Conservation (phyloP, 2,888 invertebrate genomes). For the Chrysodeixis includens region DNA sequence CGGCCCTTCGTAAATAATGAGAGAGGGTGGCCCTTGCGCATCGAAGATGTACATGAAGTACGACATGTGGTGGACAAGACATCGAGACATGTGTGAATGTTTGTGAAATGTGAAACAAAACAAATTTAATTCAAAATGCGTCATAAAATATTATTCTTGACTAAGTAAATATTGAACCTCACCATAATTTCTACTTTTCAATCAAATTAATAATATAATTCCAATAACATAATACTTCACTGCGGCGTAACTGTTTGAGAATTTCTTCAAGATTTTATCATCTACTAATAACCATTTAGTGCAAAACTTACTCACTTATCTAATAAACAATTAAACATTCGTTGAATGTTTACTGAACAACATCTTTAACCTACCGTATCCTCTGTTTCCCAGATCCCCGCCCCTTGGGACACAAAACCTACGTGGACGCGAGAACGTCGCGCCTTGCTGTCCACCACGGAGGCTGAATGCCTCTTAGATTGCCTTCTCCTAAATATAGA, state of each 20-base stretch:
- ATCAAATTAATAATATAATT: too few relatives aligned
- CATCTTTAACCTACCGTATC: conserved; percentile 32
- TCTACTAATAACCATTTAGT: background rate
- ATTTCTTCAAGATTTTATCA: background rate
- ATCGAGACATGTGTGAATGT: conserved; percentile 21
- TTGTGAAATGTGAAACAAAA: too few relatives aligned
- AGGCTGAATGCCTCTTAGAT: conserved; percentile 87
- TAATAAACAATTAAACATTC: background rate
- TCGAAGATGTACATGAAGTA: conserved; percentile 61
- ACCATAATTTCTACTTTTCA: too few relatives aligned
- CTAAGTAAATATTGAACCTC: too few relatives aligned
- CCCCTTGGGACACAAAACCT: conserved; percentile 81
- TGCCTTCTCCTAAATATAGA: conserved; percentile 85
- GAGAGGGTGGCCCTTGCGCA: conserved; percentile 79
- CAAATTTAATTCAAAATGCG: too few relatives aligned
- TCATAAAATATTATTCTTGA: too few relatives aligned
- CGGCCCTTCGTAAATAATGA: conserved; percentile 89
- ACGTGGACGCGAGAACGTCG: conserved; percentile 65
- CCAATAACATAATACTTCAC: too few relatives aligned
- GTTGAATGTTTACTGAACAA: background rate
- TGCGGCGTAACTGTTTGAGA: background rate
- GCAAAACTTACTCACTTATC: background rate
- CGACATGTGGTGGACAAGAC: conserved; percentile 66
- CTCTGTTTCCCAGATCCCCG: conserved; percentile 62
- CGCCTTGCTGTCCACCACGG: conserved; percentile 67